A percentile compares a stretch with the other conserved stretches of the same genome.
These are phyloP conservation scores for Ormyrus thymus DNA, from an alignment of 2,888 invertebrate species.

Conservation along the genomic window DNA sequence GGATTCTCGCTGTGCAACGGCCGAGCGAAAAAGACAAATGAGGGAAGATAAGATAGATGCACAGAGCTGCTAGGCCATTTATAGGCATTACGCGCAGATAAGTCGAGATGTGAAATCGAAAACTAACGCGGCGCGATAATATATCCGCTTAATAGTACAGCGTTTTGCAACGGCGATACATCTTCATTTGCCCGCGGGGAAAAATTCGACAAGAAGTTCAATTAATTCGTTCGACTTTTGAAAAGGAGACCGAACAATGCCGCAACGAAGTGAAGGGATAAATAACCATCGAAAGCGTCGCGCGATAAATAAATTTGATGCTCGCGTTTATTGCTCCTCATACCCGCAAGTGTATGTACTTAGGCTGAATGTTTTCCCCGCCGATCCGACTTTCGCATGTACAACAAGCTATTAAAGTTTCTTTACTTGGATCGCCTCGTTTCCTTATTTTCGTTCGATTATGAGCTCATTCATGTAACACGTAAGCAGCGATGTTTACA, in stretches of 20 bases:
- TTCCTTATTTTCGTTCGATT: slow-evolving; percentile 30
- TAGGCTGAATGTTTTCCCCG: neutral
- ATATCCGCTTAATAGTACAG: no score
- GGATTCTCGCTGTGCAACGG: slow-evolving; percentile 18
- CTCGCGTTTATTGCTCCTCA: no score
- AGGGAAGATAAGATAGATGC: slow-evolving; percentile 35
- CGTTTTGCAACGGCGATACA: no score
- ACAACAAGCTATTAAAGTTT: neutral
- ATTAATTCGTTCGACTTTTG: no score
- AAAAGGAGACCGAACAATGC: no score
- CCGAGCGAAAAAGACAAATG: slow-evolving; percentile 37
- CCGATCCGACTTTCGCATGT: neutral
- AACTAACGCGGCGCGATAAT: neutral
- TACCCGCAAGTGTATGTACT: neutral
- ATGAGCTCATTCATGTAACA: slow-evolving; percentile 24
- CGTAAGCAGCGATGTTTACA: slow-evolving; percentile 26
- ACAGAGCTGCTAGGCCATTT: slow-evolving; percentile 21
- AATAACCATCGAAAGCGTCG: no score
- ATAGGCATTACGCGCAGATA: slow-evolving; percentile 20
- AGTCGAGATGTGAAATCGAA: slow-evolving; percentile 16
- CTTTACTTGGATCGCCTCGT: no score
- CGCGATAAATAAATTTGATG: no score
- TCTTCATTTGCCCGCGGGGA: no score
- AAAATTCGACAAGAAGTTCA: no score
- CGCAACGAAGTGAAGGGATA: no score